A percentile compares a stretch with the other conserved stretches of the same genome.
phyloP scores from a whole-genome alignment of 1,140 invertebrate species.

The Dolichoris vasculosae region DNA sequence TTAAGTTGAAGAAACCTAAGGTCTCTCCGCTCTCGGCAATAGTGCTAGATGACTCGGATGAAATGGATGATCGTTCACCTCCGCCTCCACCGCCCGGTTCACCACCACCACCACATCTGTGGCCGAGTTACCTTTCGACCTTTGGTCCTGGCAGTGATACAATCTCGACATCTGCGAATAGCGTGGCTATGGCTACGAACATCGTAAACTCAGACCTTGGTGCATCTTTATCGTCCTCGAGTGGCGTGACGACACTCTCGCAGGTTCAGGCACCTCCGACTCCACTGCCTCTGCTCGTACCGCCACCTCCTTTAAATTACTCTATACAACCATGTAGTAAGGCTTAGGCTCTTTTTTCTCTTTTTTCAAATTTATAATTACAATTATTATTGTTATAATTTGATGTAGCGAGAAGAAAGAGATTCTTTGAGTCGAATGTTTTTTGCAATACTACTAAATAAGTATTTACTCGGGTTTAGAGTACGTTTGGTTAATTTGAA shows the following conservation, averaged over 20 bases:
- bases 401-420: background rate
- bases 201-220: background rate
- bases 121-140: conserved; percentile 72
- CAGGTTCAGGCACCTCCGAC: conserved; percentile 65
- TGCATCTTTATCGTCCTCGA: conserved; percentile 40
- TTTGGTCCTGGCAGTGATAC: conserved; percentile 60
- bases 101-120: conserved; percentile 75
- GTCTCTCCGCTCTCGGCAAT: conserved; percentile 66
- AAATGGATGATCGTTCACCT: conserved; percentile 75
- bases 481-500: background rate
- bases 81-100: conserved; percentile 77
- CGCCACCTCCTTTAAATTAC: conserved; percentile 70
- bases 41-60: conserved; percentile 73
- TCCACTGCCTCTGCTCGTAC: conserved; percentile 70
- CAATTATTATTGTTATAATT: background rate
- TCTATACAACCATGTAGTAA: conserved; percentile 72
- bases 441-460: conserved; percentile 24
- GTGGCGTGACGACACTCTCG: conserved; percentile 31
- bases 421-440: background rate
- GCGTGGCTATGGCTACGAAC: background rate
- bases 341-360: conserved; percentile 57
- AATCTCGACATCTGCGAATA: background rate
- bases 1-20: conserved; percentile 68
- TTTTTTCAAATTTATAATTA: background rate
- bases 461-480: background rate